Conservation (phyloP, 2,888 invertebrate genomes). For the Erebia epiphron region DNA sequence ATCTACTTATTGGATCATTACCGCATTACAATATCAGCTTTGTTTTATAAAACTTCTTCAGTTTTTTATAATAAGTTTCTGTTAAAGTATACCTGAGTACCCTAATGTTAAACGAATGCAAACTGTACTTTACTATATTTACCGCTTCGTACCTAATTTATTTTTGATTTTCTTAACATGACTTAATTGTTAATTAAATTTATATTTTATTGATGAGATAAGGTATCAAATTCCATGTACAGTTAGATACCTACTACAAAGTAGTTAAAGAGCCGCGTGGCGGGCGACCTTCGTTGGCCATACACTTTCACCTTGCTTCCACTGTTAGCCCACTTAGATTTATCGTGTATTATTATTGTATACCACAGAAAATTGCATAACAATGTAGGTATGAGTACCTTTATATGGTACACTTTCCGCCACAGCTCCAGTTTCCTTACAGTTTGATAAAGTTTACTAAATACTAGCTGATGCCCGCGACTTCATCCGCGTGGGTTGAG, state of each 20-base stretch:
- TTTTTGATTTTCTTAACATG: not conserved
- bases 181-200: constrained; percentile 2
- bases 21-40: too few relatives aligned
- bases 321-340: constrained; percentile 64
- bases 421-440: not conserved
- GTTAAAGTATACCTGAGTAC: too few relatives aligned
- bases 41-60: too few relatives aligned
- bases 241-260: constrained; percentile 25
- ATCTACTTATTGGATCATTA: too few relatives aligned
- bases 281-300: constrained; percentile 60
- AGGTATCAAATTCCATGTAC: constrained; percentile 25
- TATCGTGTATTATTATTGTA: constrained; percentile 56
- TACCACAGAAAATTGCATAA: constrained; percentile 23
- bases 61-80: too few relatives aligned
- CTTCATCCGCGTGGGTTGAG: too few relatives aligned
- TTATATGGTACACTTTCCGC: not conserved
- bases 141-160: constrained; percentile 3
- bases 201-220: constrained; percentile 19
- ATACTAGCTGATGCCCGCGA: too few relatives aligned
- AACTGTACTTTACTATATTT: not conserved
- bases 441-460: too few relatives aligned
- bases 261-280: constrained; percentile 41
- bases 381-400: not conserved
- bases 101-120: not conserved
- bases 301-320: constrained; percentile 70